Conservation (phyloP, 2,888 invertebrate species). For the Dicranocentrus wangi region DNA sequence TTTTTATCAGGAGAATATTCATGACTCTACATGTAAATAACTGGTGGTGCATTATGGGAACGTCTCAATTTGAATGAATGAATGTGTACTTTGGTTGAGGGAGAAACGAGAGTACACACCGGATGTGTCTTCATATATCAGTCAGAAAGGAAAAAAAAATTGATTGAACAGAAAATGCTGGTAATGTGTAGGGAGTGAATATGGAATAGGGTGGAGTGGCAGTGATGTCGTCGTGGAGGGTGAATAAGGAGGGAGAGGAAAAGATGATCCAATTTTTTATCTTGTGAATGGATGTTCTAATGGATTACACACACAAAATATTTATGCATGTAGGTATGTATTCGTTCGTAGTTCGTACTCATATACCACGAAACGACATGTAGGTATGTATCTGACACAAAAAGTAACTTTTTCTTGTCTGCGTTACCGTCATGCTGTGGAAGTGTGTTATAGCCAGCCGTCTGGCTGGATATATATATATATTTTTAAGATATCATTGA, state of each 20-base stretch:
- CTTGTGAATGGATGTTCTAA: slow-evolving; percentile 41
- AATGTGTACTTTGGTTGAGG: not conserved
- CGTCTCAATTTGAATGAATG: slow-evolving; percentile 42
- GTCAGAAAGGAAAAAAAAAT: slow-evolving; percentile 32
- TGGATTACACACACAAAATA: slow-evolving; percentile 57
- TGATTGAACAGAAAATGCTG: slow-evolving; percentile 21
- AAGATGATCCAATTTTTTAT: slow-evolving; percentile 48
- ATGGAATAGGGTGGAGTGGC: slow-evolving; percentile 37
- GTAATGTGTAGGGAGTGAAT: slow-evolving; percentile 28
- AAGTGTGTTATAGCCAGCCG: not conserved
- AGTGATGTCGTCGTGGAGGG: not conserved
- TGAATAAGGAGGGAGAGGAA: not conserved
- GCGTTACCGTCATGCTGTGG: not conserved
- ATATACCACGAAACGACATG: not conserved
- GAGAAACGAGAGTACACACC: slow-evolving; percentile 23
- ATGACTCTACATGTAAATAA: slow-evolving; percentile 9
- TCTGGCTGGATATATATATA: too few relatives aligned
- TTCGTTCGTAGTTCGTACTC: not conserved
- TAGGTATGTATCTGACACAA: not conserved
- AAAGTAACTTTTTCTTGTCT: not conserved
- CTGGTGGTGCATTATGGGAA: not conserved
- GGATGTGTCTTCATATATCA: slow-evolving; percentile 48
- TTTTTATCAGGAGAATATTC: slow-evolving; percentile 1
- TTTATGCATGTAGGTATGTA: slow-evolving; percentile 15
- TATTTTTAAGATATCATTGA: slow-evolving; percentile 16